A percentile compares a stretch with the other conserved stretches of the same genome.
Evolutionary conservation across 2,797 vertebrate genomes (phyloP).

Genomic region (Eidolon dupreanum): DNA sequence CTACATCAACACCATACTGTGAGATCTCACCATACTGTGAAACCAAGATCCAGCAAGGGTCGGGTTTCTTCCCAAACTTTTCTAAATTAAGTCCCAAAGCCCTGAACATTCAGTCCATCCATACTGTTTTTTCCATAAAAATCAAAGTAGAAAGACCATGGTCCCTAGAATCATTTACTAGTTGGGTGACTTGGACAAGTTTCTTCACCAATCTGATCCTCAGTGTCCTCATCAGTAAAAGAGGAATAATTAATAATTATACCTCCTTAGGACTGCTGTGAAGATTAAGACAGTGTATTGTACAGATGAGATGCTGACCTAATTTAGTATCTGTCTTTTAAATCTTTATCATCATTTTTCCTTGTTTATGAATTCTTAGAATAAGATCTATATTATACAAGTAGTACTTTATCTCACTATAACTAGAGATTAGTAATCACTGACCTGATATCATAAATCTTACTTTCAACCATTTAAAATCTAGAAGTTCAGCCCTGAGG

Average conservation of each 20-base stretch:
- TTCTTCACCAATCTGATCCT: neutral
- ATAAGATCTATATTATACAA: neutral
- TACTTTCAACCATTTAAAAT: neutral
- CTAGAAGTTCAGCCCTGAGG: neutral
- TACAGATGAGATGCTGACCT: neutral
- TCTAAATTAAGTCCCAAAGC: neutral
- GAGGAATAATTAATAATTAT: neutral
- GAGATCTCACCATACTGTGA: too few species aligned
- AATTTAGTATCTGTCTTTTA: conserved; percentile 37
- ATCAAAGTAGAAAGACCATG: neutral
- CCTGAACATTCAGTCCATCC: neutral
- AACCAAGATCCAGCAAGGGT: neutral
- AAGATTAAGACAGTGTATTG: neutral
- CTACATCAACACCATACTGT: neutral
- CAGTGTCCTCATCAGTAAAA: neutral
- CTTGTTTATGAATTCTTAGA: neutral
- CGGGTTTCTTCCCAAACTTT: neutral
- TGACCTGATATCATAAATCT: neutral
- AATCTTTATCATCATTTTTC: neutral
- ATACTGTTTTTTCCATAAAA: neutral
- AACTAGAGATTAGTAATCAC: neutral
- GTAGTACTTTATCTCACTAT: neutral
- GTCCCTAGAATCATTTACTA: neutral
- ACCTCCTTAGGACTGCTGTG: neutral
- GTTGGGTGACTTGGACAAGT: neutral